A percentile compares a stretch with the other conserved stretches of the same genome.
Conservation (phyloP, 2,888 invertebrate genomes). For the Hoplodrina ambigua region DNA sequence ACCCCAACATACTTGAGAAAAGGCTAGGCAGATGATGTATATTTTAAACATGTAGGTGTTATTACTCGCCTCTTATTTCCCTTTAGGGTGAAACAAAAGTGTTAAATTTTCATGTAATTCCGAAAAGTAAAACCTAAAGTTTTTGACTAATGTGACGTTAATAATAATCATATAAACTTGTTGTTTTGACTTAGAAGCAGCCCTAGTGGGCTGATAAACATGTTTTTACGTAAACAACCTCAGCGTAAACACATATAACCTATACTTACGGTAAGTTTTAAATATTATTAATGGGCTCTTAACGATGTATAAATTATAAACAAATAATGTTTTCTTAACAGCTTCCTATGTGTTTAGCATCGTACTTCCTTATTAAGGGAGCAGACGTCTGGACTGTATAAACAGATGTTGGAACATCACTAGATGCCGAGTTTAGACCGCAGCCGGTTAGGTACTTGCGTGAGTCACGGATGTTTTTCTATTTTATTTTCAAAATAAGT, state of each 20-base stretch:
- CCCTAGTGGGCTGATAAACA: conserved; percentile 44
- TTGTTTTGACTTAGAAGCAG: conserved; percentile 41
- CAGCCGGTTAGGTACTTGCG: neutral
- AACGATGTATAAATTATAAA: conserved; percentile 34
- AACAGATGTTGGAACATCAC: conserved; percentile 19
- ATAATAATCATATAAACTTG: conserved; percentile 33
- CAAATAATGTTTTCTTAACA: conserved; percentile 25
- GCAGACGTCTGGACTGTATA: conserved; percentile 16
- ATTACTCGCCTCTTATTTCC: neutral
- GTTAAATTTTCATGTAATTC: neutral
- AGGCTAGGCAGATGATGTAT: too few relatives aligned
- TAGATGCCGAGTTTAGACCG: neutral
- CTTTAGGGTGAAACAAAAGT: neutral
- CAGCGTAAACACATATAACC: conserved; percentile 39
- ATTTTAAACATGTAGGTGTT: too few relatives aligned
- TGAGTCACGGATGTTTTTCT: conserved; percentile 1
- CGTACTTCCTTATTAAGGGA: conserved; percentile 17
- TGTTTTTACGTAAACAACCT: conserved; percentile 52
- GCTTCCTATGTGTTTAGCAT: neutral
- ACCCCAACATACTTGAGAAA: too few relatives aligned
- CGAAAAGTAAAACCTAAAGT: neutral
- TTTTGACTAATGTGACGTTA: conserved; percentile 12
- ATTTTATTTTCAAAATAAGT: neutral
- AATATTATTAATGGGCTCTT: conserved; percentile 40
- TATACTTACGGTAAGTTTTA: conserved; percentile 22